These are phyloP conservation scores for Coracias cyanogaster DNA, from an alignment of 2,797 vertebrate species.

Conservation along the genomic window DNA sequence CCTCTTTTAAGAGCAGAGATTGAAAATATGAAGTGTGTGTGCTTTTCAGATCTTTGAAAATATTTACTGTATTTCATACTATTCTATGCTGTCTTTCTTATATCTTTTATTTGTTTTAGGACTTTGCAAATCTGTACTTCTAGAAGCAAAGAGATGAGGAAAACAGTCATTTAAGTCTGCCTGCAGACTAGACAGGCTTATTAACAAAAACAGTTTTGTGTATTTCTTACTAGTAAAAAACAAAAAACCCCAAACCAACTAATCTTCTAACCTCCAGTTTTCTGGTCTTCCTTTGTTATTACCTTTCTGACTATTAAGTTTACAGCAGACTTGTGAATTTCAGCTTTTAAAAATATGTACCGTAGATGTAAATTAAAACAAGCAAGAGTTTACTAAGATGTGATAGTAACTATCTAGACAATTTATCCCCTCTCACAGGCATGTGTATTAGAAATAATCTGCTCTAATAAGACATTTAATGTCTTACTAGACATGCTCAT, in stretches of 20 bases:
- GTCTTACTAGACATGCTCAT: no score
- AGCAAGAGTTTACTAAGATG: not conserved
- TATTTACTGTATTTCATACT: not conserved
- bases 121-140: not conserved
- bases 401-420: not conserved
- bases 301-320: not conserved
- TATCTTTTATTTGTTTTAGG: not conserved
- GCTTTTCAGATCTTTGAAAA: not conserved
- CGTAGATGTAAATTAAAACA: not conserved
- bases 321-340: not conserved
- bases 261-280: not conserved
- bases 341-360: not conserved
- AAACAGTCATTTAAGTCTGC: not conserved
- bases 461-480: constrained; percentile 23
- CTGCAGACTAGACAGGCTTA: not conserved
- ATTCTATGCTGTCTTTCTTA: not conserved
- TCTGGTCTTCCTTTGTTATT: not conserved
- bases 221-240: not conserved
- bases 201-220: not conserved
- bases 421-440: not conserved
- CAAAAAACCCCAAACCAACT: not conserved
- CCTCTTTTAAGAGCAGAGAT: not conserved
- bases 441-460: constrained; percentile 25
- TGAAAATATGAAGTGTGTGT: not conserved
- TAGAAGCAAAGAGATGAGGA: not conserved